phyloP scores from a whole-genome alignment of 2,888 invertebrate genomes.

The Acronicta psi region DNA sequence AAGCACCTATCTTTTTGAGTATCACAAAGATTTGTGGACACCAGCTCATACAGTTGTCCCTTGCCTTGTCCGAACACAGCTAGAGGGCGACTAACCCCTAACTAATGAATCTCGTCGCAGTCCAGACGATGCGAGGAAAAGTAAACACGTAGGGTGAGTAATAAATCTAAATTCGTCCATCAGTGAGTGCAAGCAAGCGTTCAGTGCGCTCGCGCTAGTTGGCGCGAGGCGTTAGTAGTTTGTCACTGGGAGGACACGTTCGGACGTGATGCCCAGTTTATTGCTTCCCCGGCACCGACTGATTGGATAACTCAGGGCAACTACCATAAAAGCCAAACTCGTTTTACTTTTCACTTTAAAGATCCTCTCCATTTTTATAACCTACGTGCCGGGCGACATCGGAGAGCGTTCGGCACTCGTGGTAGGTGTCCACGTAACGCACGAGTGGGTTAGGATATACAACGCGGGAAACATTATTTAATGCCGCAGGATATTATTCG shows the following conservation, averaged over 20 bases:
- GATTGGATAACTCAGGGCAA: constrained; percentile 74
- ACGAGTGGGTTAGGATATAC: constrained; percentile 53
- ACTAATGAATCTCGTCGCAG: constrained; percentile 62
- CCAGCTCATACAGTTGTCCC: neutral
- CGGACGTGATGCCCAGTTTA: constrained; percentile 80
- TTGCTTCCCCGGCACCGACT: constrained; percentile 72
- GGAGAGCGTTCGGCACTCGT: constrained; percentile 32
- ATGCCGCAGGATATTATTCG: constrained; percentile 44
- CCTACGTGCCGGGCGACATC: constrained; percentile 31
- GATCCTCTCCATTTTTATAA: constrained; percentile 38
- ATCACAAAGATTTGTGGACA: neutral
- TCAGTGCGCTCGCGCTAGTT: constrained; percentile 55
- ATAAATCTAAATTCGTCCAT: constrained; percentile 79
- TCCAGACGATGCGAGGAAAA: constrained; percentile 61
- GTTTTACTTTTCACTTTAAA: constrained; percentile 58
- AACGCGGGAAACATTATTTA: constrained; percentile 56
- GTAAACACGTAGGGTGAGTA: constrained; percentile 66
- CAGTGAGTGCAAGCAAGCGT: constrained; percentile 68
- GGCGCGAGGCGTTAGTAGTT: constrained; percentile 62
- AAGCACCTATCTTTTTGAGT: too few species aligned
- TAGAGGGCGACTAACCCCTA: constrained; percentile 36
- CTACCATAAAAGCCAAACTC: constrained; percentile 64
- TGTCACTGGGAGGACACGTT: constrained; percentile 71
- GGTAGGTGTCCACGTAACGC: constrained; percentile 48
- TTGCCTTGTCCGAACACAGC: constrained; percentile 28